Conservation (phyloP, 2,797 vertebrate genomes). For the Channa striata region DNA sequence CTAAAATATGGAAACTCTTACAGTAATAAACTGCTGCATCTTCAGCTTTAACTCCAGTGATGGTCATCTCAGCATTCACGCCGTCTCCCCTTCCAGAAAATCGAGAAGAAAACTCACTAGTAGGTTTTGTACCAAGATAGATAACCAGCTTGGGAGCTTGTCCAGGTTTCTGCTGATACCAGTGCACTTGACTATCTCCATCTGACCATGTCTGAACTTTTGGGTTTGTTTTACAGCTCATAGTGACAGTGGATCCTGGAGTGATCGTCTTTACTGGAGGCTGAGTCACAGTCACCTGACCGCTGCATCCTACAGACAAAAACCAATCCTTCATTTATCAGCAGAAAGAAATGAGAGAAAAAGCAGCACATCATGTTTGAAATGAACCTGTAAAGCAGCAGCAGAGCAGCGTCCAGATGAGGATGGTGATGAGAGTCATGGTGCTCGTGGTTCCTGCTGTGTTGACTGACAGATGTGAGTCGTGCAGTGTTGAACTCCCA, state of each 20-base stretch:
- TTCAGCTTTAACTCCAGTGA: slow-evolving; percentile 60
- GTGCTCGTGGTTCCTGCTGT: slow-evolving; percentile 51
- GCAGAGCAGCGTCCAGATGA: slow-evolving; percentile 29
- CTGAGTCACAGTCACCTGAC: too few relatives aligned
- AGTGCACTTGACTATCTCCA: too few relatives aligned
- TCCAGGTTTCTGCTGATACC: too few relatives aligned
- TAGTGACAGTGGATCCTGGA: neutral
- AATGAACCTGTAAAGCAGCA: slow-evolving; percentile 61
- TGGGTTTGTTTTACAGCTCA: too few relatives aligned
- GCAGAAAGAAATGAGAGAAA: too few relatives aligned
- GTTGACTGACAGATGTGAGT: slow-evolving; percentile 56
- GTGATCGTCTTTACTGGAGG: too few relatives aligned
- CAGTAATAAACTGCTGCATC: slow-evolving; percentile 67
- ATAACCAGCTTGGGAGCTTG: too few relatives aligned
- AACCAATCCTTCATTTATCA: too few relatives aligned
- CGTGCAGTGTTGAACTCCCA: slow-evolving; percentile 51
- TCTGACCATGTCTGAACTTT: too few relatives aligned
- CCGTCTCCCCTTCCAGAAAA: slow-evolving; percentile 53
- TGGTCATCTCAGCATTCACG: too few relatives aligned
- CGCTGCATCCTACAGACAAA: too few relatives aligned
- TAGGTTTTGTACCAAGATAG: too few relatives aligned
- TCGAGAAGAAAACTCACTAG: neutral
- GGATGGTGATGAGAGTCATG: slow-evolving; percentile 59
- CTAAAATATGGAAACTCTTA: rapidly evolving
- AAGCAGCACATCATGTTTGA: slow-evolving; percentile 6